These are phyloP conservation scores for Buphagus erythrorhynchus DNA, from an alignment of 2,797 vertebrate species.

Conservation along the genomic window DNA sequence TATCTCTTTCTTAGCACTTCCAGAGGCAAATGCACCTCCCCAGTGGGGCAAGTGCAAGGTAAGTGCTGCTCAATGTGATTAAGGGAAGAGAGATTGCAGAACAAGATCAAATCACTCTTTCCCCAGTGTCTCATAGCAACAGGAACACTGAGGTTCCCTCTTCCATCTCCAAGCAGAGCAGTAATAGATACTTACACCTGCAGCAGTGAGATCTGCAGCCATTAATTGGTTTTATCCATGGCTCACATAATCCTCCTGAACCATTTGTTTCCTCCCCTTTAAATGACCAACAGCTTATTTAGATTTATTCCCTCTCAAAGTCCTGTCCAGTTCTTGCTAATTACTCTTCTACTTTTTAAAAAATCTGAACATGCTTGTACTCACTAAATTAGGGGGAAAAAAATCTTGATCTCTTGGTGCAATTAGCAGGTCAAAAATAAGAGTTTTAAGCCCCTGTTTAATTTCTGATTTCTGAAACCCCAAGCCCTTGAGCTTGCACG, in stretches of 20 bases:
- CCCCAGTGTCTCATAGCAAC: slow-evolving; percentile 25
- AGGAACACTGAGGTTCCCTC: background rate
- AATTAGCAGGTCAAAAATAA: background rate
- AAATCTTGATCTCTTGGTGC: background rate
- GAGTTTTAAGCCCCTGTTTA: background rate
- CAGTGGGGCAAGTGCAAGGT: background rate
- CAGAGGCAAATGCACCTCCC: background rate
- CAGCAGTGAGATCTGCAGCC: background rate
- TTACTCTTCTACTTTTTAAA: background rate
- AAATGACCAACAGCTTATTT: background rate
- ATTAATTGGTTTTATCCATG: background rate
- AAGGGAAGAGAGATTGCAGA: slow-evolving; percentile 1
- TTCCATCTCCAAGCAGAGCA: background rate
- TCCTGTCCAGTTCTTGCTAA: background rate
- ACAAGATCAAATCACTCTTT: background rate
- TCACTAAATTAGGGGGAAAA: background rate
- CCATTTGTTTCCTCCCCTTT: background rate
- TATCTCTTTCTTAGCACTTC: background rate
- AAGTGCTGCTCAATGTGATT: background rate
- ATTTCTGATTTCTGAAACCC: background rate
- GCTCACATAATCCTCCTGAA: background rate
- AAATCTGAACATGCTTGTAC: background rate
- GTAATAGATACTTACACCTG: background rate
- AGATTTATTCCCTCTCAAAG: background rate
- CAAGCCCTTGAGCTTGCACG: slow-evolving; percentile 15